Percentiles rank a stretch among this genome's conserved stretches.
phyloP scores from a whole-genome alignment of 1,140 invertebrate species.

The Yoshiicerus persimilis region DNA sequence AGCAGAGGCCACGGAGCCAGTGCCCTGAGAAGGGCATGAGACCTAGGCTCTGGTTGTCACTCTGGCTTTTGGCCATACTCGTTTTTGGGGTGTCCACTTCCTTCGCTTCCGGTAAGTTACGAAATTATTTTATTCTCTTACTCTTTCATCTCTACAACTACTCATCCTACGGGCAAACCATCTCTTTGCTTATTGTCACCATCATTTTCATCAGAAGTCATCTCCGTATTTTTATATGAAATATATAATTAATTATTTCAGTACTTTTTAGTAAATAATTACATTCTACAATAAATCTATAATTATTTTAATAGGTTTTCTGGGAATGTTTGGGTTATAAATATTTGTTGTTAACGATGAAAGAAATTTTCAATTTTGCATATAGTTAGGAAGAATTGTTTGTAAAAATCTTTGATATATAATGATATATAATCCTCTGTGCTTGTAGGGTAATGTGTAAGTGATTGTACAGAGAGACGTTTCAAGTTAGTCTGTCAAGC shows the following conservation, averaged over 20 bases:
- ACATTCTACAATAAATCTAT: no score
- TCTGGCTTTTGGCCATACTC: constrained; percentile 49
- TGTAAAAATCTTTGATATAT: no score
- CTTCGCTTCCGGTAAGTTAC: constrained; percentile 44
- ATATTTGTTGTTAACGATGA: no score
- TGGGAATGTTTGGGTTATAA: no score
- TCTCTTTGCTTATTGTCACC: constrained; percentile 12
- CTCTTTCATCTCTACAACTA: background rate
- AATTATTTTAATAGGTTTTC: no score
- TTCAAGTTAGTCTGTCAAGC: background rate
- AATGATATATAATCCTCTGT: background rate
- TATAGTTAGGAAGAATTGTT: no score
- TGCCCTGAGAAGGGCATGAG: constrained; percentile 46
- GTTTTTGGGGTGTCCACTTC: constrained; percentile 46
- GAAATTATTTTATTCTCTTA: constrained; percentile 26
- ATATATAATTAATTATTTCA: no score
- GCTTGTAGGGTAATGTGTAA: background rate
- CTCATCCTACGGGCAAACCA: background rate
- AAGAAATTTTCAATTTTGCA: no score
- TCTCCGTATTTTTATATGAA: no score
- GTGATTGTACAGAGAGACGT: background rate
- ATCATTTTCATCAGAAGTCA: background rate
- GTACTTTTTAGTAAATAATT: no score
- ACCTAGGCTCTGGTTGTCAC: constrained; percentile 44
- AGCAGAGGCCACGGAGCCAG: constrained; percentile 31